Percentiles rank a stretch among this genome's conserved stretches.
Conservation (phyloP, 2,888 invertebrate species). For the Drosophila austrosaltans region DNA sequence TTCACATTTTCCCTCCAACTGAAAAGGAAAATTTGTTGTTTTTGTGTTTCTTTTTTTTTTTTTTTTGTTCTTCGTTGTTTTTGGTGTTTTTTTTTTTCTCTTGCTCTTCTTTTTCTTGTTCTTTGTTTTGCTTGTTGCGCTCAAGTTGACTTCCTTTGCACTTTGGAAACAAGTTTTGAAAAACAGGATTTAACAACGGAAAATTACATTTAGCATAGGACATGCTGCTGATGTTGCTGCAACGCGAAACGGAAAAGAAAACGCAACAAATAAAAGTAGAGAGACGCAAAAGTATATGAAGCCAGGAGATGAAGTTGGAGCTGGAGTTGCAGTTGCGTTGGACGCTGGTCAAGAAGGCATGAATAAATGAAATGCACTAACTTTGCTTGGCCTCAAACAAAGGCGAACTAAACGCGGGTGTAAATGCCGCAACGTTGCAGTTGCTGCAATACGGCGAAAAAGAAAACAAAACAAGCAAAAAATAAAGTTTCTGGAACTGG, state of each 20-base stretch:
- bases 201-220: slow-evolving; percentile 76
- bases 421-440: slow-evolving; percentile 55
- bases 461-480: slow-evolving; percentile 18
- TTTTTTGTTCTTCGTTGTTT: neutral
- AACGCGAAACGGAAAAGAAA: slow-evolving; percentile 26
- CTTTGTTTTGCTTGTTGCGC: slow-evolving; percentile 63
- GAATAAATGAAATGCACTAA: slow-evolving; percentile 77
- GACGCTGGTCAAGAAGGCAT: slow-evolving; percentile 64
- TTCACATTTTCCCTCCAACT: slow-evolving; percentile 6
- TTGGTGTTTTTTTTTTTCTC: slow-evolving; percentile 4
- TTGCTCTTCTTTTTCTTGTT: neutral
- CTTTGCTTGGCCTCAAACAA: slow-evolving; percentile 68
- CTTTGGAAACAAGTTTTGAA: slow-evolving; percentile 75
- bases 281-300: slow-evolving; percentile 16
- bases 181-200: slow-evolving; percentile 80
- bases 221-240: slow-evolving; percentile 47
- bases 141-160: slow-evolving; percentile 79
- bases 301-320: slow-evolving; percentile 7
- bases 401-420: slow-evolving; percentile 71
- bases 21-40: neutral
- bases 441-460: neutral
- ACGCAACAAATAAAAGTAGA: slow-evolving; percentile 37
- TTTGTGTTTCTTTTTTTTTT: slow-evolving; percentile 4
- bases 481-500: slow-evolving; percentile 18
- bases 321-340: neutral